Conservation (phyloP, 2,113 vertebrate genomes). For the Pluvianellus socialis region DNA sequence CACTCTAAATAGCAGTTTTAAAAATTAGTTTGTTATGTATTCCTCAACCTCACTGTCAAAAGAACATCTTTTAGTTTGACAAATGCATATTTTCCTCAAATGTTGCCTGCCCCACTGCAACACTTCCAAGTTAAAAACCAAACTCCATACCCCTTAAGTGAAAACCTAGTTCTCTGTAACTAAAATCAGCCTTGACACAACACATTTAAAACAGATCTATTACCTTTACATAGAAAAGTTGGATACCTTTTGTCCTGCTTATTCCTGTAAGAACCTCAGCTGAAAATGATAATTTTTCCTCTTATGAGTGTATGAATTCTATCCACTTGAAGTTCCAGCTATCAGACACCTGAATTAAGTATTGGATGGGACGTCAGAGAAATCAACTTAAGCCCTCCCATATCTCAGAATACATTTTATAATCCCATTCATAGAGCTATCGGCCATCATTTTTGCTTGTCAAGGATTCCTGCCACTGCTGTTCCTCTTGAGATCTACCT, state of each 20-base stretch:
- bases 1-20: background rate
- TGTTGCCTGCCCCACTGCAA: background rate
- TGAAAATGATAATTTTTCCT: background rate
- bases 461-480: background rate
- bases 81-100: background rate
- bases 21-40: background rate
- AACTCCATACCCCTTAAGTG: background rate
- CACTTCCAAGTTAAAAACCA: background rate
- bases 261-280: background rate
- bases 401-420: background rate
- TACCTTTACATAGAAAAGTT: background rate
- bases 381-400: background rate
- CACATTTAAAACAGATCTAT: background rate
- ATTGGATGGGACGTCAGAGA: background rate
- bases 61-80: background rate
- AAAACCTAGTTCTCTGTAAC: background rate
- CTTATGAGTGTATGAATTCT: background rate
- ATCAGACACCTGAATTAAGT: background rate
- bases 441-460: background rate
- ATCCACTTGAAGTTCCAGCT: background rate
- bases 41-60: background rate
- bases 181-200: background rate
- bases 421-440: background rate
- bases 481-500: background rate
- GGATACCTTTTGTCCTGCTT: background rate